Base-by-base conservation (phyloP, 1,140 invertebrate species). In the Oreohelix idahoensis region DNA sequence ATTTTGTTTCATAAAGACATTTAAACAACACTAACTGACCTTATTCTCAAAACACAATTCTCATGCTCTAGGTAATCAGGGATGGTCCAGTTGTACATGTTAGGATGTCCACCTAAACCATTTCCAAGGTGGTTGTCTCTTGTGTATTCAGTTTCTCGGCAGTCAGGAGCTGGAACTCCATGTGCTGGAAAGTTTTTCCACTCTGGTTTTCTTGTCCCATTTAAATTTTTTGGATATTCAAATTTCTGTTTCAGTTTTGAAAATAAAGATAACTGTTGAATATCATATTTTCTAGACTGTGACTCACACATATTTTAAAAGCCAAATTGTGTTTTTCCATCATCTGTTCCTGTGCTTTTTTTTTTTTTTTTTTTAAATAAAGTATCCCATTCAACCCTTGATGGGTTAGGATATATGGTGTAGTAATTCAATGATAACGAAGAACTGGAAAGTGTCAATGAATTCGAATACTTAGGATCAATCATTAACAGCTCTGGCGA, bases 81-180 rank as follows among this genome's bases (percentile, higher is more conserved):
- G 13, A 93, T 42, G 11, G 91, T 93, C 92, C 92, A 93, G 86
- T 92, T 92, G 79, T 87, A 93, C 78, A 88, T 58, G 38, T 84
- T 85, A 1, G 91, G 88, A 49, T 91, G 79, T 38, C 91, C 92
- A 84, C 88, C 89, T 17, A 90, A 49, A 5, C 88, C 90, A 83
- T 93, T 92, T 58, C 92, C 92, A 35, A 93, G 89, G 84, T 93
- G 90, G 87, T 93, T 93, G 84, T 93, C 92, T 70, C 92, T 80
- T 17, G 89, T 88, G 73, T 87, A 91, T 80, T 91, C 87, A 5
- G 91, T 89, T 81, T 92, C 91, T 38, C 88, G 69, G 79, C 92
- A 93, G n/a, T 88, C 89, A 39, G 92, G 92, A 32, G 88, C 79
- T 53, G 87, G 83, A 36, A 91, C 80, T 53, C 90, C 91, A 87